Evolutionary conservation across 2,888 invertebrate species (phyloP), one percentile per base, ranked within the genome.

Genomic region (Acleris laterana): DNA sequence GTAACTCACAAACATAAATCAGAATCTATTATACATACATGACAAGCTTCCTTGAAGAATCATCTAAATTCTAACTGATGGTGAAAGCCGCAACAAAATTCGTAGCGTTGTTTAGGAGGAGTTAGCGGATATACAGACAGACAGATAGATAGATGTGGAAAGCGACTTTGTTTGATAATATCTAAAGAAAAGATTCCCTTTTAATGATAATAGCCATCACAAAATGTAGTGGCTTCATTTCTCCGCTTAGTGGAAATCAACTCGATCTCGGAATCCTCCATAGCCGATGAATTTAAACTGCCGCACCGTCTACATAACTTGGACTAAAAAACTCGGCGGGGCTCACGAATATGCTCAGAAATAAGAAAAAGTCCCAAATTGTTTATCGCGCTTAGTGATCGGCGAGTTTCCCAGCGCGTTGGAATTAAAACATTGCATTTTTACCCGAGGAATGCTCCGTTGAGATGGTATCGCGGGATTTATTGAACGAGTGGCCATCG

Each of bases 401-500:
- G 77, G 70, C 72, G 77, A 80, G 81, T 87, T 85, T 84, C 81
- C 82, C 78, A 75, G 69, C 69, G 64, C 60, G 72, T 71, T 74
- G 79, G 88, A 87, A 91, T 92, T 91, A 89, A 91, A 92, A 91
- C 91, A 90, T 92, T 89, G 85, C 85, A 80, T 87, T 87, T 85
- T 86, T 85, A 80, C 75, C 73, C n/a, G 51, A 58, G 52, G 65
- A 63, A 61, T 55, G 60, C 50, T 55, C 60, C 55, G 63, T 71
- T n/a, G 60, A 49, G 85, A 85, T 83, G 72, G 66, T 83, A 84
- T 85, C 85, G 68, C 58, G 48, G 67, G 77, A 84, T 86, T 85
- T 85, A 66, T 68, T 64, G 58, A 55, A 46, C 58, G 53, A 57
- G 58, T 25, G 20, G 53, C 32, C 53, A 42, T 44, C 57, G 57